phyloP scores from a whole-genome alignment of 2,797 vertebrate genomes.

The Sylvilagus floridanus region DNA sequence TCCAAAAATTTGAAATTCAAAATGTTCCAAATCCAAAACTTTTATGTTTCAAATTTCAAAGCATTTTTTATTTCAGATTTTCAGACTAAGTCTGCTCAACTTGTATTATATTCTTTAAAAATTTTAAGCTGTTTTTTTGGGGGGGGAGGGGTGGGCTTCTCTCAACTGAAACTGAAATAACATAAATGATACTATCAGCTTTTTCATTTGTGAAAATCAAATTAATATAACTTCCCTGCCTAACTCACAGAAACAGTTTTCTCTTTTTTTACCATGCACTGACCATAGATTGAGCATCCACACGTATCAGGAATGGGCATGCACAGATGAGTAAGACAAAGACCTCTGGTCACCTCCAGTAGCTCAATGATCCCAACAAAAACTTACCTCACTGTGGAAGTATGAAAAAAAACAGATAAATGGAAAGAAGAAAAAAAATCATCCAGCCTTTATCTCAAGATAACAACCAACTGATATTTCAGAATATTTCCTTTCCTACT shows the following conservation, averaged over 20 bases:
- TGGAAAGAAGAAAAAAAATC: background rate
- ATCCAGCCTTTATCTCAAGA: background rate
- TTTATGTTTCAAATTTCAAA: too few relatives aligned
- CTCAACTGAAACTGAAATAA: background rate
- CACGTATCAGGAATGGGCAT: background rate
- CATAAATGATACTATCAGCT: background rate
- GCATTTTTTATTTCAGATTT: too few relatives aligned
- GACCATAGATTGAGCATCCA: background rate
- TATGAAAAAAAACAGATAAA: background rate
- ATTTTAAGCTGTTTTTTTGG: background rate
- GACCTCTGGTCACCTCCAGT: background rate
- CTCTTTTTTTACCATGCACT: constrained; percentile 15
- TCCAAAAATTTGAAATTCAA: too few relatives aligned
- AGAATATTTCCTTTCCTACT: background rate
- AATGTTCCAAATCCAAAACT: too few relatives aligned
- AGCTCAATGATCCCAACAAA: background rate
- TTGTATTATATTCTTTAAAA: background rate
- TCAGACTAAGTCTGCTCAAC: too few relatives aligned
- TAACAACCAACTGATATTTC: constrained; percentile 15
- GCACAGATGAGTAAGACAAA: constrained; percentile 9
- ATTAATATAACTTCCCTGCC: background rate
- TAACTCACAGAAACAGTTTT: constrained; percentile 26
- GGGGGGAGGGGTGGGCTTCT: background rate
- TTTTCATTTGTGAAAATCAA: constrained; percentile 6
- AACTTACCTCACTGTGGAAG: background rate